Percentiles rank a stretch among this genome's conserved stretches.
Conservation (phyloP, 2,888 invertebrate species). For the Alloplasta piceator region DNA sequence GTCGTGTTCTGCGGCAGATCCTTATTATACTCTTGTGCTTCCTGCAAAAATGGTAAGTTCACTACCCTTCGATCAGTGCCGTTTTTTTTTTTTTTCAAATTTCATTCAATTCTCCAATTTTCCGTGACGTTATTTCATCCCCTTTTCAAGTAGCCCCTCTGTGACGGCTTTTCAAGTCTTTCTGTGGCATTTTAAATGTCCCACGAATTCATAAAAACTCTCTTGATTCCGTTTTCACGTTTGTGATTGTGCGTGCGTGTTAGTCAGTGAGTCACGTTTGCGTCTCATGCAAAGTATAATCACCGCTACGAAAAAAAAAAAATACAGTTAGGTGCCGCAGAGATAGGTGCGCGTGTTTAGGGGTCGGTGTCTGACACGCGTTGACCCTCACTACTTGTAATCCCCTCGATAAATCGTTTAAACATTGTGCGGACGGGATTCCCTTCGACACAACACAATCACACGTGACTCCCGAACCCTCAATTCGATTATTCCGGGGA, state of each 20-base stretch:
- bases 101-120: not conserved
- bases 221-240: not conserved
- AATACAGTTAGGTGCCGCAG: too few species aligned
- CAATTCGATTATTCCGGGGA: not conserved
- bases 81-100: constrained; percentile 5
- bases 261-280: constrained; percentile 46
- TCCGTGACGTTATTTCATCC: not conserved
- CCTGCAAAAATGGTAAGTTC: constrained; percentile 77
- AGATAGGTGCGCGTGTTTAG: not conserved
- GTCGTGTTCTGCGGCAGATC: constrained; percentile 63
- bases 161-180: too few species aligned
- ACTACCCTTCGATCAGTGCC: constrained; percentile 21
- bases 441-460: constrained; percentile 34
- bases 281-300: constrained; percentile 17
- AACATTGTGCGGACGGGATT: constrained; percentile 43
- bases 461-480: constrained; percentile 50
- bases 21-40: constrained; percentile 62
- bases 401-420: constrained; percentile 39
- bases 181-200: not conserved
- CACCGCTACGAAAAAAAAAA: constrained; percentile 12
- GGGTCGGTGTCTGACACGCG: constrained; percentile 51
- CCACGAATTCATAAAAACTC: not conserved
- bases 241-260: constrained; percentile 11
- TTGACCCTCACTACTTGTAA: constrained; percentile 62
- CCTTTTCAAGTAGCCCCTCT: not conserved